Evolutionary conservation across 2,797 vertebrate species (phyloP), one percentile per base, ranked within the genome.

Genomic region (Pitangus sulphuratus): DNA sequence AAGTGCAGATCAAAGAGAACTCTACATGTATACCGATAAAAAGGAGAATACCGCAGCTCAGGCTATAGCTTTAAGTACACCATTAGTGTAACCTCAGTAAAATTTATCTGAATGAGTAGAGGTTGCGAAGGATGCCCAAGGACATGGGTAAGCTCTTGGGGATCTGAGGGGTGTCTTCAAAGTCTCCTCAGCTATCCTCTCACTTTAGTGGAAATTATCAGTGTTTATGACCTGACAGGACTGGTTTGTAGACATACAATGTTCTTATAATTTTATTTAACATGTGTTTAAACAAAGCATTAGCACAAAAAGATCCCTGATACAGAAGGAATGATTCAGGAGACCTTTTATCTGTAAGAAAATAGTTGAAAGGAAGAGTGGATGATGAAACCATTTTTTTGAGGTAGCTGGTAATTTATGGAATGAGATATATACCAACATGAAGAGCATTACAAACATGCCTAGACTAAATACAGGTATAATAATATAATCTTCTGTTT

Each of bases 41-140:
- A 95, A 92, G 12, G 30, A 76, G 60, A 95, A 64, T 62, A 93
- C 66, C 13, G 0, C 76, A 91, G 58, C 79, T 86, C 72, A 62
- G 81, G 74, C 64, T 84, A 42, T 81, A 93, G 72, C 77, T 60
- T 93, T 84, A 88, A 94, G 91, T 88, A 92, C 20, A 76, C 76
- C 80, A 96, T 94, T 93, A 96, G 48, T 2, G 5, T 86, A 95
- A 97, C 91, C 91, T 95, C 96, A 95, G 80, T 66, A 70, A 94
- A 95, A 90, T 93, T 83, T 89, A 89, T 77, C 91, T 74, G 35
- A 53, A n/a, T 69, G 83, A 95, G 47, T 44, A 56, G 48, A 95
- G 80, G 68, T 74, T 96, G 60, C 0, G 0, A 82, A 95, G 70
- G 85, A 72, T 78, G 90, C 90, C 91, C 85, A 94, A 94, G 90